Conservation (phyloP, 2,797 vertebrate species). For the Peromyscus eremicus region DNA sequence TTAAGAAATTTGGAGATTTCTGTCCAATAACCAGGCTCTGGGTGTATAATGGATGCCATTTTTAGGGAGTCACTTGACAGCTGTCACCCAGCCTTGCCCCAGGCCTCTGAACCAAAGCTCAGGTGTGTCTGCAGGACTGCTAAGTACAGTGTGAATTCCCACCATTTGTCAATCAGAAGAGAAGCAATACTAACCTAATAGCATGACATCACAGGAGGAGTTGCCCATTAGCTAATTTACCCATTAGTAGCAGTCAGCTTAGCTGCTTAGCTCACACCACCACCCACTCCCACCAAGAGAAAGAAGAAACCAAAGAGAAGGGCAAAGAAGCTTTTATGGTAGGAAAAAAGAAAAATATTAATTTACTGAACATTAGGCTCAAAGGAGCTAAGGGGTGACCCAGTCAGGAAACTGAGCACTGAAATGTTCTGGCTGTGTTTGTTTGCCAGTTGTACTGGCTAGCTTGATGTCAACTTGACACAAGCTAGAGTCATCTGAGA, state of each 20-base stretch:
- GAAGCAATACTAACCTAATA: background rate
- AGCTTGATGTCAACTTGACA: background rate
- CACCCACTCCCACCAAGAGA: conserved; percentile 22
- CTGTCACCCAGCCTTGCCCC: background rate
- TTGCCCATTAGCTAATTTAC: conserved; percentile 21
- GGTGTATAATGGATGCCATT: background rate
- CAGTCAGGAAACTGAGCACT: background rate
- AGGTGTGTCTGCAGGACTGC: background rate
- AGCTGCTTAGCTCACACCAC: conserved; percentile 26
- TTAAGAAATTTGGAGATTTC: background rate
- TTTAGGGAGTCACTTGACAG: background rate
- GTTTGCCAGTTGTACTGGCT: background rate
- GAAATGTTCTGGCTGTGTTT: background rate
- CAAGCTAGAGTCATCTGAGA: background rate
- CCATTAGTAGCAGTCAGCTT: background rate
- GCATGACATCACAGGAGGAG: conserved; percentile 13
- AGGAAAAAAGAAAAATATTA: background rate
- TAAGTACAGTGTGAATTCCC: conserved; percentile 37
- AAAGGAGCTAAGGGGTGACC: background rate
- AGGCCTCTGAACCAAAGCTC: background rate
- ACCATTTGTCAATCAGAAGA: conserved; percentile 57
- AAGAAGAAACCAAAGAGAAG: conserved; percentile 32
- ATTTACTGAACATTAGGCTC: background rate
- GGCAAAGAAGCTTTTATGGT: background rate
- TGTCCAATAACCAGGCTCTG: background rate